phyloP scores from a whole-genome alignment of 2,113 vertebrate genomes.

The Loxodonta africana region DNA sequence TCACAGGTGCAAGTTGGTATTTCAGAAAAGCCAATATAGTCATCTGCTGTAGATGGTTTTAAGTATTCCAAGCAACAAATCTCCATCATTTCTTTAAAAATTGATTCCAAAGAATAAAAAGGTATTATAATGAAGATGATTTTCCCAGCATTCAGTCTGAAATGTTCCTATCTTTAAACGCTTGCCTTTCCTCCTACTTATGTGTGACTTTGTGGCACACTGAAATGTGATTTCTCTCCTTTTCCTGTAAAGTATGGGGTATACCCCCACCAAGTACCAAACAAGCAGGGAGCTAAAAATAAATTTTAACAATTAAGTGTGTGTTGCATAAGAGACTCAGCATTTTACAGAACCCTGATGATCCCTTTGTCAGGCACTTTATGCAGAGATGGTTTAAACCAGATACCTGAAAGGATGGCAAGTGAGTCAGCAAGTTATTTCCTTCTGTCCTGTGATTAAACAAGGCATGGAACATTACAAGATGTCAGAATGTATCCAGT shows the following conservation, averaged over 20 bases:
- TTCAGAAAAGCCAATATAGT: neutral
- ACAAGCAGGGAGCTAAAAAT: constrained; percentile 36
- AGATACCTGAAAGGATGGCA: neutral
- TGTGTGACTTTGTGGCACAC: neutral
- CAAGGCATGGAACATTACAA: constrained; percentile 69
- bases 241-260: neutral
- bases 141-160: constrained; percentile 51
- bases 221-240: neutral
- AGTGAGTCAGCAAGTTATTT: constrained; percentile 71
- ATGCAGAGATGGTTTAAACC: constrained; percentile 29
- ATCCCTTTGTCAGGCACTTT: constrained; percentile 19
- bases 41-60: constrained; percentile 12
- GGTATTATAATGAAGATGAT: constrained; percentile 22
- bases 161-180: constrained; percentile 45
- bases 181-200: neutral
- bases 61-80: constrained; percentile 41
- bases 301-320: neutral
- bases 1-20: constrained; percentile 51
- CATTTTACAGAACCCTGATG: neutral
- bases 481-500: constrained; percentile 59
- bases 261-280: neutral
- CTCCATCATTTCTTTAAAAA: constrained; percentile 62
- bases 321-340: constrained; percentile 44
- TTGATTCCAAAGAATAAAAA: constrained; percentile 38
- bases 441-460: constrained; percentile 57